phyloP scores from a whole-genome alignment of 2,113 vertebrate genomes.

The Pachypanchax playfairii region DNA sequence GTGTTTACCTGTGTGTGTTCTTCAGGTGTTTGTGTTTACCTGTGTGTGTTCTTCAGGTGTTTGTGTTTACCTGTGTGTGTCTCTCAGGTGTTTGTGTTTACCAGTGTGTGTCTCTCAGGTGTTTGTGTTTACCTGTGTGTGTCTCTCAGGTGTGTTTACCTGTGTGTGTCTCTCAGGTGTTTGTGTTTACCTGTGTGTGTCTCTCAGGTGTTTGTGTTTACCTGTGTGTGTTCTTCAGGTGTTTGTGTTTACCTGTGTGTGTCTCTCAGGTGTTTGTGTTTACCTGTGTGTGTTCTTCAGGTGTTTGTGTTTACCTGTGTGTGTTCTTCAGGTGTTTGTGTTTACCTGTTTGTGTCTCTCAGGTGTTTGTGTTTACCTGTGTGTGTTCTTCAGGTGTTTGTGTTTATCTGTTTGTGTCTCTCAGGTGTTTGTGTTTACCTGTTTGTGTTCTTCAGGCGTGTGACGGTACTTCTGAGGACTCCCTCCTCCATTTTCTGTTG shows the following conservation, averaged over 20 bases:
- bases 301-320: neutral
- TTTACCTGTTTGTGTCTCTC: too few relatives aligned
- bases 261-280: slow-evolving; percentile 1
- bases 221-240: slow-evolving; percentile 11
- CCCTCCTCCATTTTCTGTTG: slow-evolving; percentile 69
- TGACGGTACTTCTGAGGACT: slow-evolving; percentile 57
- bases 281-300: neutral
- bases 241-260: slow-evolving; percentile 14
- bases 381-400: too few relatives aligned
- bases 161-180: too few relatives aligned
- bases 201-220: neutral
- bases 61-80: too few relatives aligned
- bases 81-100: too few relatives aligned
- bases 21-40: neutral
- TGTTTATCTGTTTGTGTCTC: too few relatives aligned
- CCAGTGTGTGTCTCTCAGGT: too few relatives aligned
- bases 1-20: too few relatives aligned
- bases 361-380: too few relatives aligned
- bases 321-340: slow-evolving; percentile 30
- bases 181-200: neutral
- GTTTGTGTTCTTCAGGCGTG: slow-evolving; percentile 20
- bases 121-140: too few relatives aligned
- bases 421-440: neutral
- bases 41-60: too few relatives aligned
- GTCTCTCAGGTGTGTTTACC: too few relatives aligned